Evolutionary conservation across 2,888 invertebrate genomes (phyloP).

Genomic region (Idaea straminata): DNA sequence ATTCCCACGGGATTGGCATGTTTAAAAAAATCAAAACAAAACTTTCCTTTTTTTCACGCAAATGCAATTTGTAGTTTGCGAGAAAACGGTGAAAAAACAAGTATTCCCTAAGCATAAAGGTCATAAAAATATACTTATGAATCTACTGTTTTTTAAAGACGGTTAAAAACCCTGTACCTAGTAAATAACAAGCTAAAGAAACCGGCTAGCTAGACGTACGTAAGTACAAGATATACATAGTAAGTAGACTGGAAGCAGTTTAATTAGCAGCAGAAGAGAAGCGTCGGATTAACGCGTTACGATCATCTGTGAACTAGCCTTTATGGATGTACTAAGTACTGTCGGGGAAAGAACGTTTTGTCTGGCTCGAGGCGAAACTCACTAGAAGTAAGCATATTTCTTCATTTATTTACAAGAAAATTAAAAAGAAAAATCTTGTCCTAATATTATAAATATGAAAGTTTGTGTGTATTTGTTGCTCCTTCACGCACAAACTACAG

Average conservation of each 20-base stretch:
- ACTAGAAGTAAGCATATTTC: not conserved
- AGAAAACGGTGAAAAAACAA: too few relatives aligned
- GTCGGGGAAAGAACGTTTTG: slow-evolving; percentile 8
- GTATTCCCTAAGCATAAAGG: too few relatives aligned
- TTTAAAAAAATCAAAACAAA: too few relatives aligned
- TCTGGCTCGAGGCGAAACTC: not conserved
- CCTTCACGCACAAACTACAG: too few relatives aligned
- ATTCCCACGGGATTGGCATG: too few relatives aligned
- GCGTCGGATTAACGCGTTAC: slow-evolving; percentile 44
- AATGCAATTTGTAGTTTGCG: too few relatives aligned
- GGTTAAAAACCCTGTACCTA: not conserved
- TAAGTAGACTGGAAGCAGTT: slow-evolving; percentile 32
- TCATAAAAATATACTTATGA: too few relatives aligned
- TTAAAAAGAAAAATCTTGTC: too few relatives aligned
- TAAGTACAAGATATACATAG: not conserved
- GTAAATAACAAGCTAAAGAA: not conserved
- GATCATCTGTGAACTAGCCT: slow-evolving; percentile 44
- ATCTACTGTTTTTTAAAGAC: not conserved
- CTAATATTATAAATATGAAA: too few relatives aligned
- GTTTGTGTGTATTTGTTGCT: too few relatives aligned
- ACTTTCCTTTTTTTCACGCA: too few relatives aligned
- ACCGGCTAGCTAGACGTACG: not conserved
- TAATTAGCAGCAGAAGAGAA: slow-evolving; percentile 59
- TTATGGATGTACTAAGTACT: slow-evolving; percentile 17
- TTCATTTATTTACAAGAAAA: too few relatives aligned